These are phyloP conservation scores for Mechanitis mazaeus DNA, from an alignment of 2,888 invertebrate genomes.

Conservation along the genomic window DNA sequence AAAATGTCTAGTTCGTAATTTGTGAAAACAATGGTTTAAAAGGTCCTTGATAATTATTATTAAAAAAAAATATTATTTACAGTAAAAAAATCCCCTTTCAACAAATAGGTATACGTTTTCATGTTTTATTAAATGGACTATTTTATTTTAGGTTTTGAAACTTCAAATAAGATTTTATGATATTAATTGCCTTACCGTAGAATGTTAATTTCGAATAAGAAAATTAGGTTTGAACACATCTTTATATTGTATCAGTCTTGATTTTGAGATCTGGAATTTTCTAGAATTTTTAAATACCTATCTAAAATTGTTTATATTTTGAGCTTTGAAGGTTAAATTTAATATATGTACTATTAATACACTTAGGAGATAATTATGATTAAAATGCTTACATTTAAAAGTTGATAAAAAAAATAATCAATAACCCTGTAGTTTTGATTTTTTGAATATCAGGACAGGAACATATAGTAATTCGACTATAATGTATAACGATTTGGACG, in stretches of 20 bases:
- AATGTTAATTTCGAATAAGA: not conserved
- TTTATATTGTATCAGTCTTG: slow-evolving; percentile 1
- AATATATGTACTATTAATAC: too few relatives aligned
- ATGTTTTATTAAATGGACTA: too few relatives aligned
- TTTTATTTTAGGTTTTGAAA: too few relatives aligned
- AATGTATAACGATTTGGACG: not conserved
- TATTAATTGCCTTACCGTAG: too few relatives aligned
- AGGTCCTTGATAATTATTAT: slow-evolving; percentile 13
- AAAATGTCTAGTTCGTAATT: slow-evolving; percentile 17
- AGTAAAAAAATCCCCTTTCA: too few relatives aligned
- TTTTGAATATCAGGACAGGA: not conserved
- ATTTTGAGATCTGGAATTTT: slow-evolving; percentile 2
- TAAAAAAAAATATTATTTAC: not conserved
- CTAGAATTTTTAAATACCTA: slow-evolving; percentile 1
- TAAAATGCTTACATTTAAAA: not conserved
- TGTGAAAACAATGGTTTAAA: slow-evolving; percentile 17
- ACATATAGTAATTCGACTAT: not conserved
- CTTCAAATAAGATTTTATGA: too few relatives aligned
- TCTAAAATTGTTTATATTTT: too few relatives aligned
- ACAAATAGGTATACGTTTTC: too few relatives aligned
- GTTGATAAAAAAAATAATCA: not conserved
- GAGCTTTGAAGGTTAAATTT: too few relatives aligned
- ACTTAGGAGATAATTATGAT: too few relatives aligned
- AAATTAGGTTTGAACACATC: slow-evolving; percentile 1
- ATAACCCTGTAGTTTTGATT: not conserved